Evolutionary conservation across 2,797 vertebrate species (phyloP).

Genomic region (Masticophis lateralis): DNA sequence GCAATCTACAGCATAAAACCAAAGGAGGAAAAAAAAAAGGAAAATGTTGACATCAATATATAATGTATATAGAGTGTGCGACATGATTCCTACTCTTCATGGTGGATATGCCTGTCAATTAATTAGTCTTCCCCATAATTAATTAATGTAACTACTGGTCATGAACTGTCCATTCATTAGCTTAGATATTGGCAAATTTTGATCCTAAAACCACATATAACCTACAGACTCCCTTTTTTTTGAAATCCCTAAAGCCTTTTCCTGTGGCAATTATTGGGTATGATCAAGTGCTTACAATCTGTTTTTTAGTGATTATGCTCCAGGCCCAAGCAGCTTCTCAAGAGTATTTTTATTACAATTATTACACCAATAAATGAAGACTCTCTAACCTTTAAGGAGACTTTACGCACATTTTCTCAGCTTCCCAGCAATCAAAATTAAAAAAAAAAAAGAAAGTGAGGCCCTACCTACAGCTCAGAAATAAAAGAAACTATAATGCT

Average conservation of each 20-base stretch:
- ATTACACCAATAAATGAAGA: not conserved
- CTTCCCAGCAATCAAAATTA: not conserved
- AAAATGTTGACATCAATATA: not conserved
- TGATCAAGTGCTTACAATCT: not conserved
- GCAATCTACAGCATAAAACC: not conserved
- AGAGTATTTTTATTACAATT: not conserved
- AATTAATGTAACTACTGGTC: not conserved
- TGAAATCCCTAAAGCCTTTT: not conserved
- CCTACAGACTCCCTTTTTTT: not conserved
- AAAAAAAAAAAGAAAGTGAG: not conserved
- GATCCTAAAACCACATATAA: not conserved
- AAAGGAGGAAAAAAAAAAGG: accelerated
- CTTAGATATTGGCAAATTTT: not conserved
- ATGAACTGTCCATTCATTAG: not conserved
- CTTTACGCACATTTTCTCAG: not conserved
- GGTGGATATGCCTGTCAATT: not conserved
- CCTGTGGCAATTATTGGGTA: not conserved
- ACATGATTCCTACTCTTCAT: not conserved
- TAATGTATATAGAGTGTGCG: not conserved
- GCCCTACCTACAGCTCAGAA: not conserved
- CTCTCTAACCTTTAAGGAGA: not conserved
- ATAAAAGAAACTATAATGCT: not conserved
- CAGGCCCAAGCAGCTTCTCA: not conserved
- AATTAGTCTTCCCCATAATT: not conserved
- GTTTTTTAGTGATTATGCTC: not conserved